Evolutionary conservation across 1,140 invertebrate genomes (phyloP), one percentile per base, ranked within the genome.

Genomic region (Subanguina moxae): DNA sequence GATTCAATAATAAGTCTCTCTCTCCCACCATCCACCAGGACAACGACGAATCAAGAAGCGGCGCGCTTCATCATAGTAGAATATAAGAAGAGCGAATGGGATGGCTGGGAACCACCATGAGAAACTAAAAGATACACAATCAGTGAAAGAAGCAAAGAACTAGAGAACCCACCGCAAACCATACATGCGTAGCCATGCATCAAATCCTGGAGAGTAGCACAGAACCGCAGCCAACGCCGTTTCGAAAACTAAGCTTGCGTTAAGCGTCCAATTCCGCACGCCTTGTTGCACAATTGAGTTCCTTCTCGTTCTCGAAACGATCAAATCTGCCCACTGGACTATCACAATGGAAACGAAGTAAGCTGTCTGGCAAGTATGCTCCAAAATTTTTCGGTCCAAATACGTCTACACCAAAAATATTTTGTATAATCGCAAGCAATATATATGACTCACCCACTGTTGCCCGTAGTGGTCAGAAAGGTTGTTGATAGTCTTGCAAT

Each of bases 341-440:
- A 97, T 90, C 27, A 97, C 94, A 85, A 97, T 97, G 52, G 93
- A 91, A 23, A 95, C 90, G 85, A 97, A 97, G 89, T 96, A 97
- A 64, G 93, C 93, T 70, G 94, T 96, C 85, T 97, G 94, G 85
- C 93, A 96, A 59, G 94, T 97, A 85, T 90, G 94, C 84, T 97
- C 94, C 74, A 97, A 86, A 63, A 90, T 90, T 84, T 97, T 97
- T 80, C 94, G 89, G 84, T 94, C 91, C 77, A 88, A 87, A 85
- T 93, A 97, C 0, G 93, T 95, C 93, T 94, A 84, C 25, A 86
- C n/a, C 15, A 23, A n/a, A 19, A 13, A 15, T 8, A 57, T 21
- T 23, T 52, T n/a, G 13, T n/a, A n/a, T n/a, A n/a, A n/a, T n/a
- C n/a, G n/a, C n/a, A n/a, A n/a, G n/a, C n/a, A n/a, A n/a, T n/a